Evolutionary conservation across 2,888 invertebrate genomes (phyloP).

Genomic region (Callinectes sapidus): DNA sequence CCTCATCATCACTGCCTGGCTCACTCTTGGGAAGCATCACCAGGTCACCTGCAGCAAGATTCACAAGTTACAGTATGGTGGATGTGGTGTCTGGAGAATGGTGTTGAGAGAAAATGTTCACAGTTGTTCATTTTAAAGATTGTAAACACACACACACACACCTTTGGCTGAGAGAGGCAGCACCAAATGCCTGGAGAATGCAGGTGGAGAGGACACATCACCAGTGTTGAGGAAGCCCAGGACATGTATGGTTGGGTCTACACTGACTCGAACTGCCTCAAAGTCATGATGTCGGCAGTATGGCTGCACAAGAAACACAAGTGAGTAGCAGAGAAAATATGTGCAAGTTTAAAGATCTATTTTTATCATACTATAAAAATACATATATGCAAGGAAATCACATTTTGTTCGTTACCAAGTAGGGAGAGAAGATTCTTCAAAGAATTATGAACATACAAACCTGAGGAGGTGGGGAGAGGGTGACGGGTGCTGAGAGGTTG

Average conservation of each 20-base stretch:
- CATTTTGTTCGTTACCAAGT: background rate
- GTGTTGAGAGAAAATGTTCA: background rate
- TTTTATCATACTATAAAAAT: background rate
- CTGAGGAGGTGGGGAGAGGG: constrained; percentile 85
- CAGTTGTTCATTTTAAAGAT: background rate
- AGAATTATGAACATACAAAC: constrained; percentile 75
- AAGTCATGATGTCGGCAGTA: constrained; percentile 77
- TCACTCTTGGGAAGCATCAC: constrained; percentile 60
- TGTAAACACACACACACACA: constrained; percentile 47
- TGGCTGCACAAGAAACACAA: constrained; percentile 74
- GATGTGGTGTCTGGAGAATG: background rate
- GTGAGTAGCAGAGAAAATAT: background rate
- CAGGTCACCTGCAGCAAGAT: constrained; percentile 45
- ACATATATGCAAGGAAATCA: background rate
- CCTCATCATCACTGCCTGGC: constrained; percentile 65
- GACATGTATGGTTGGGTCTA: constrained; percentile 86
- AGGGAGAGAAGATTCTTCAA: no score
- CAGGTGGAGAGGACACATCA: constrained; percentile 93
- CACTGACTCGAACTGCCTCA: constrained; percentile 80
- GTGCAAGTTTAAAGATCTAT: background rate
- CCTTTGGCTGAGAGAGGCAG: constrained; percentile 80
- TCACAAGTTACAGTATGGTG: background rate
- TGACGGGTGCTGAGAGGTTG: constrained; percentile 83
- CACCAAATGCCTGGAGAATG: constrained; percentile 91
- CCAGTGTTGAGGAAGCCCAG: constrained; percentile 91